phyloP scores from a whole-genome alignment of 2,888 invertebrate species.

The Lasioglossum lativentre region DNA sequence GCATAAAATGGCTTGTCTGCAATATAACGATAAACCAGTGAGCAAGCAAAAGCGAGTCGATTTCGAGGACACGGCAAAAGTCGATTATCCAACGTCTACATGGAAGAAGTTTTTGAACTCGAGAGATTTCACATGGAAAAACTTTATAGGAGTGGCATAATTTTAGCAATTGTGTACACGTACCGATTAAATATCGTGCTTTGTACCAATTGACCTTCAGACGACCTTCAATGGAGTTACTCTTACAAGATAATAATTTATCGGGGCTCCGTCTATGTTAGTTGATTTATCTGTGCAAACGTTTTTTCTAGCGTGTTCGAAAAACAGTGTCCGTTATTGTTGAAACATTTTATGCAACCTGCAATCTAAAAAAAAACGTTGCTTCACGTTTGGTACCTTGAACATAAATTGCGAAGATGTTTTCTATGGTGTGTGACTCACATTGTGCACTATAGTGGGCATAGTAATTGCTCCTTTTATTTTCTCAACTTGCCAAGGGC shows the following conservation, averaged over 20 bases:
- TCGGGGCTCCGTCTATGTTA: background rate
- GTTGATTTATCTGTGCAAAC: background rate
- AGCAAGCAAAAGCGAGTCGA: background rate
- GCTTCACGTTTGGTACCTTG: background rate
- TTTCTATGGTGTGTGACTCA: background rate
- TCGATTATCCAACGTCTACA: background rate
- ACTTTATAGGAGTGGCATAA: background rate
- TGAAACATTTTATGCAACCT: background rate
- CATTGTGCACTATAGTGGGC: background rate
- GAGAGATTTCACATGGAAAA: background rate
- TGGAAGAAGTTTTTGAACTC: background rate
- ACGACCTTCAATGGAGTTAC: background rate
- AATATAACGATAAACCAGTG: background rate
- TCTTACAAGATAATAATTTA: background rate
- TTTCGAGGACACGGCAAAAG: background rate
- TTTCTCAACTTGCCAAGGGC: background rate
- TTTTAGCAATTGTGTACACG: background rate
- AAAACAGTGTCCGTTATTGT: background rate
- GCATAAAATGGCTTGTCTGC: background rate
- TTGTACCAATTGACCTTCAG: background rate
- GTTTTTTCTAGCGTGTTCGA: background rate
- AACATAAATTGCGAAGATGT: slow-evolving; percentile 1
- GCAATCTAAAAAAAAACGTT: background rate
- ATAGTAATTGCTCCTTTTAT: background rate
- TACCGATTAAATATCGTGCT: background rate